These are phyloP conservation scores for Ahaetulla prasina DNA, from an alignment of 2,113 vertebrate species.

Conservation along the genomic window DNA sequence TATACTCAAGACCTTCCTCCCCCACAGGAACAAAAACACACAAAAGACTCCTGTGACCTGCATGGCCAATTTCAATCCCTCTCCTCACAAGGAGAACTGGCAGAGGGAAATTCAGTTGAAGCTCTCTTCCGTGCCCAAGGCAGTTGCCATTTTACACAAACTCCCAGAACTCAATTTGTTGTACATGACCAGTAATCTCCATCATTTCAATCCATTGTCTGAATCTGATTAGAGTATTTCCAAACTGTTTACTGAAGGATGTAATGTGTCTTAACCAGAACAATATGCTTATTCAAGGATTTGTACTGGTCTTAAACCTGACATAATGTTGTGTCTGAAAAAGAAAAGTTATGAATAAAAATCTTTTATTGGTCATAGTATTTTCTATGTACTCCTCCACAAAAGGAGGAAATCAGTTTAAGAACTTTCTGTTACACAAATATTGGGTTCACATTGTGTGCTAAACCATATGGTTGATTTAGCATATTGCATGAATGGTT, in stretches of 20 bases:
- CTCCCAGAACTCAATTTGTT: not conserved
- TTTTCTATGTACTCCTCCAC: not conserved
- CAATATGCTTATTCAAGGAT: not conserved
- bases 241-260: not conserved
- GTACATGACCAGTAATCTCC: not conserved
- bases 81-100: not conserved
- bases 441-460: not conserved
- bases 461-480: not conserved
- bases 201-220: not conserved
- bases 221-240: not conserved
- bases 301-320: not conserved
- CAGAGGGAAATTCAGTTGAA: not conserved
- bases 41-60: too few species aligned
- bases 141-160: not conserved
- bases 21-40: not conserved
- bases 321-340: not conserved
- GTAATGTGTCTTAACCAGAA: not conserved
- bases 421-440: not conserved
- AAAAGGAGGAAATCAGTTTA: not conserved
- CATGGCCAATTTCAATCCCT: not conserved
- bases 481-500: not conserved
- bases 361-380: not conserved
- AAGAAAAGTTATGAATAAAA: not conserved
- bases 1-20: not conserved
- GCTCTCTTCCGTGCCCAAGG: not conserved